Percentiles rank a stretch among this genome's conserved stretches.
phyloP scores from a whole-genome alignment of 2,797 vertebrate genomes.

The Acrossocheilus wenchowensis region DNA sequence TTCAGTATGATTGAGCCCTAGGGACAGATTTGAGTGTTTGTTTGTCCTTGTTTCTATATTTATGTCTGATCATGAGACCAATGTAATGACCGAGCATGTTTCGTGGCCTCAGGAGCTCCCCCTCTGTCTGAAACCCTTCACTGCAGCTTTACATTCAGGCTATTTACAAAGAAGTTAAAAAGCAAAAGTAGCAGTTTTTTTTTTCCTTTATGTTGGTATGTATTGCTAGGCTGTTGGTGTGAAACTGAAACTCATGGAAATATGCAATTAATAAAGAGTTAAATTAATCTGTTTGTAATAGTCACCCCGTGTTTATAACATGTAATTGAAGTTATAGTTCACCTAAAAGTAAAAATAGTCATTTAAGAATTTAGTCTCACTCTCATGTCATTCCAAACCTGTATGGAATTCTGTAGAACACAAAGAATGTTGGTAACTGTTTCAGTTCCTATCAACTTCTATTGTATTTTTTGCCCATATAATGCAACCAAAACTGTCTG shows the following conservation, averaged over 20 bases:
- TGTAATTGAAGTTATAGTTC: not conserved
- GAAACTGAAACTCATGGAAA: constrained; percentile 68
- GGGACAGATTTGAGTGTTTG: constrained; percentile 12
- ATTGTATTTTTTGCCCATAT: no score
- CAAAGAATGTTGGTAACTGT: not conserved
- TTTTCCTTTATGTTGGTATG: constrained; percentile 17
- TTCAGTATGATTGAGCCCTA: constrained; percentile 15
- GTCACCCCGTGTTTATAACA: not conserved
- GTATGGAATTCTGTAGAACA: not conserved
- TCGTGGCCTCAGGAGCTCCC: constrained; percentile 53
- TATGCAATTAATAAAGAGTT: constrained; percentile 80
- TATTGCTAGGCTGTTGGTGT: constrained; percentile 63
- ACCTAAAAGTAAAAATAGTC: no score
- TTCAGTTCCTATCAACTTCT: no score
- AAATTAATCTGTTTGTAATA: not conserved
- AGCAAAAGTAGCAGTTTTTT: constrained; percentile 21
- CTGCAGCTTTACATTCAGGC: constrained; percentile 71
- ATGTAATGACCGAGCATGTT: constrained; percentile 65
- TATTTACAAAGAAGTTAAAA: constrained; percentile 56
- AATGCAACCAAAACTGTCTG: no score
- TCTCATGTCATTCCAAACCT: not conserved
- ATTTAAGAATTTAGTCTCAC: not conserved
- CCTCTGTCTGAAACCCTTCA: constrained; percentile 50
- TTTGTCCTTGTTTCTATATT: constrained; percentile 26
- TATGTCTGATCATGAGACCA: constrained; percentile 71